phyloP scores from a whole-genome alignment of 2,888 invertebrate species.

The Ichneumon xanthorius region DNA sequence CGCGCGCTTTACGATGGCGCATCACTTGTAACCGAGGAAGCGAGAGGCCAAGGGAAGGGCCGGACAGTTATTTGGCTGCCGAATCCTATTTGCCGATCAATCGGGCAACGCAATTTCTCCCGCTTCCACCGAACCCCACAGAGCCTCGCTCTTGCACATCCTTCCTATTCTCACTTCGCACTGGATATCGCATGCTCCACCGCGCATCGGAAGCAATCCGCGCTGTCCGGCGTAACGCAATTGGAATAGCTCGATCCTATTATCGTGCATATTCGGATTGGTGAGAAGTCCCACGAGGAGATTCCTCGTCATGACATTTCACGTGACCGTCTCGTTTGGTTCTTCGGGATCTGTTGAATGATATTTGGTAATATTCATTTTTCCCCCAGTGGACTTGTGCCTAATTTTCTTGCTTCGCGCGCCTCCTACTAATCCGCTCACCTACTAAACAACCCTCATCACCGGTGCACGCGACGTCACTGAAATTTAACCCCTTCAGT shows the following conservation, averaged over 20 bases:
- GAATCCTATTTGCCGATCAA: slow-evolving; percentile 79
- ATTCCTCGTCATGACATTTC: background rate
- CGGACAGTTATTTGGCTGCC: slow-evolving; percentile 75
- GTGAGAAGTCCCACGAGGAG: background rate
- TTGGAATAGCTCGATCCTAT: background rate
- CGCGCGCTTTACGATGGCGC: slow-evolving; percentile 39
- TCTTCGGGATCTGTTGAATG: background rate
- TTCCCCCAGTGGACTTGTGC: background rate
- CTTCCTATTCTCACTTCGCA: background rate
- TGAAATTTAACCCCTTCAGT: slow-evolving; percentile 21
- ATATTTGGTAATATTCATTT: background rate
- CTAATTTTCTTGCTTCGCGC: background rate
- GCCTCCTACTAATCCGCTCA: background rate
- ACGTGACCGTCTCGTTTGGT: background rate
- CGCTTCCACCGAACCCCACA: slow-evolving; percentile 46
- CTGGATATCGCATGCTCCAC: background rate
- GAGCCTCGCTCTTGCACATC: background rate
- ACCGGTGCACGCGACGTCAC: slow-evolving; percentile 13
- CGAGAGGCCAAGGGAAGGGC: background rate
- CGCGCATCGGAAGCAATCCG: background rate
- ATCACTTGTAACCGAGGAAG: slow-evolving; percentile 26
- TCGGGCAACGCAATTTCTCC: slow-evolving; percentile 74
- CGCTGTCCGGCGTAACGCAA: background rate
- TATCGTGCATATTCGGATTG: background rate
- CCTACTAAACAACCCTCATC: background rate